Percentiles rank a stretch among this genome's conserved stretches.
These are phyloP conservation scores for Magallana ariakensis DNA, from an alignment of 1,140 invertebrate species.

Conservation along the genomic window DNA sequence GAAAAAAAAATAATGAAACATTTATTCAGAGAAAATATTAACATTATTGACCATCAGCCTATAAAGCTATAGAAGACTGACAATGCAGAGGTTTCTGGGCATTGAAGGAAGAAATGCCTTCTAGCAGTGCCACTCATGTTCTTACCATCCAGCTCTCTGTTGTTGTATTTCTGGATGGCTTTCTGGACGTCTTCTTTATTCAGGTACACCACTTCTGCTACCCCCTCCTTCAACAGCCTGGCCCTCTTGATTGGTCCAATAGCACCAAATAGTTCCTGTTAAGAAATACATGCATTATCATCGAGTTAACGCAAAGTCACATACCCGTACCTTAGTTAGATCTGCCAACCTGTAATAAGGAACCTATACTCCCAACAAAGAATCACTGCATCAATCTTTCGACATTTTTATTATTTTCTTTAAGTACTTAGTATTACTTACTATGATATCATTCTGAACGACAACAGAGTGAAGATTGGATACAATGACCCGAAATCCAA, in stretches of 20 bases:
- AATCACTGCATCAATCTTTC: no score
- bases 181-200: constrained; percentile 90
- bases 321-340: no score
- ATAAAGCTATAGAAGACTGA: no score
- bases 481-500: constrained; percentile 82
- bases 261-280: constrained; percentile 93
- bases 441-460: constrained; percentile 90
- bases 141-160: constrained; percentile 90
- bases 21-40: no score
- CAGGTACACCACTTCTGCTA: constrained; percentile 93
- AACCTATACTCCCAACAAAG: no score
- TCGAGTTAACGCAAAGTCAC: no score
- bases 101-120: no score
- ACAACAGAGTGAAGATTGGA: constrained; percentile 92
- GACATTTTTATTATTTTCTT: no score
- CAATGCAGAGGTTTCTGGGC: no score
- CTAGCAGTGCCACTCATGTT: not conserved
- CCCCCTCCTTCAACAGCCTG: constrained; percentile 90
- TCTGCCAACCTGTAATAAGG: no score
- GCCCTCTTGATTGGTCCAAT: constrained; percentile 92
- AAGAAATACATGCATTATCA: constrained; percentile 20
- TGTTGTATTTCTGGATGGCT: constrained; percentile 95
- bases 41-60: no score
- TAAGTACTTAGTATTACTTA: constrained; percentile 80
- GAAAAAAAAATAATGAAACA: no score